Evolutionary conservation across 1,140 invertebrate genomes (phyloP).

Genomic region (Drosophila nasuta): DNA sequence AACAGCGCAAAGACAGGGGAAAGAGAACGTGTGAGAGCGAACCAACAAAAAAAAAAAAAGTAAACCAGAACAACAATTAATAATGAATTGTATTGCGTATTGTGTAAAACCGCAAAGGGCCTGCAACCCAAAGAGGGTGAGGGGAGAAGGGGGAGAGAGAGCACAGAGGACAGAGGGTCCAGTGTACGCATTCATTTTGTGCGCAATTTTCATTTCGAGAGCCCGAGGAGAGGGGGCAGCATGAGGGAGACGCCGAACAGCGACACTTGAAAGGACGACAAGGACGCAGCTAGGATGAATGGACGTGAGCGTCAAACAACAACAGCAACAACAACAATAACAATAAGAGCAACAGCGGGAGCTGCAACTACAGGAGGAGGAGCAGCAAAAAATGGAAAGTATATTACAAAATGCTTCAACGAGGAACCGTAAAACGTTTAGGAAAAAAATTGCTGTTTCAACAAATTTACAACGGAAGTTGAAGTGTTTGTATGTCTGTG

Average conservation of each 20-base stretch:
- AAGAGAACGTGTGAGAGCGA: conserved; percentile 6
- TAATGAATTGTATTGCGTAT: conserved; percentile 82
- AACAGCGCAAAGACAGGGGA: conserved; percentile 4
- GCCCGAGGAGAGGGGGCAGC: background rate
- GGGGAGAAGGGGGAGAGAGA: background rate
- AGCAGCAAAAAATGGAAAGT: conserved; percentile 67
- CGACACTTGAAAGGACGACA: conserved; percentile 50
- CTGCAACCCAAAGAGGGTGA: conserved; percentile 4
- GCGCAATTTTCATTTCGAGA: conserved; percentile 47
- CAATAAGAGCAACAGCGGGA: conserved; percentile 9
- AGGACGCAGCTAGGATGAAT: conserved; percentile 61
- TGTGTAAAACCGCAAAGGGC: conserved; percentile 70
- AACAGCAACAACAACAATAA: conserved; percentile 36
- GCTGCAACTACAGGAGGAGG: conserved; percentile 28
- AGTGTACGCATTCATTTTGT: conserved; percentile 71
- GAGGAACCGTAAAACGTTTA: conserved; percentile 66
- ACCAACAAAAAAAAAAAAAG: conserved; percentile 24
- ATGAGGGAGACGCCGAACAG: conserved; percentile 3
- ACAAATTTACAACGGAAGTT: conserved; percentile 82
- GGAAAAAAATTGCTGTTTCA: conserved; percentile 81
- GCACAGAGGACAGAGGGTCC: conserved; percentile 32
- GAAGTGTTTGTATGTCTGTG: conserved; percentile 63
- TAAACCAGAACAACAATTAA: conserved; percentile 79
- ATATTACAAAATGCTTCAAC: conserved; percentile 73
- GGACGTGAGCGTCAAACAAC: conserved; percentile 64